Percentiles rank a stretch among this genome's conserved stretches.
These are phyloP conservation scores for Mimumesa dahlbomi DNA, from an alignment of 2,888 invertebrate genomes.

Conservation along the genomic window DNA sequence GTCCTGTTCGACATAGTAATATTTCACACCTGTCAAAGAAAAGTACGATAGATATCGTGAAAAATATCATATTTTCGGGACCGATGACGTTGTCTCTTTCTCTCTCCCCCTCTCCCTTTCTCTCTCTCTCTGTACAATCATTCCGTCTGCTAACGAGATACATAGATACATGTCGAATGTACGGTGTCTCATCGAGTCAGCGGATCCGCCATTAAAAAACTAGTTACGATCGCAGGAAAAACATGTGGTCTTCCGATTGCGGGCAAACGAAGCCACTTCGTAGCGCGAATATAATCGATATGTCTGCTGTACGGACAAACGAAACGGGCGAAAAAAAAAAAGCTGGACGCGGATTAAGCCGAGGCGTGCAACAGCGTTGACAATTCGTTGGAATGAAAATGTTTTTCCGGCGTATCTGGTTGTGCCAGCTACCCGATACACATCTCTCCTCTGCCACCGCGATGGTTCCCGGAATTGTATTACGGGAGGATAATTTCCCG, in stretches of 20 bases:
- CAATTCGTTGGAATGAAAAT: constrained; percentile 39
- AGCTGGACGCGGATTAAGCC: constrained; percentile 44
- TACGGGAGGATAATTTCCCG: background rate
- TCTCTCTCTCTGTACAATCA: constrained; percentile 37
- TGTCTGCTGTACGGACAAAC: constrained; percentile 38
- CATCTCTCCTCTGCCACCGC: background rate
- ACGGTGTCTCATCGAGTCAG: constrained; percentile 26
- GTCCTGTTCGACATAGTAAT: no score
- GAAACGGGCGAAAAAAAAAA: constrained; percentile 53
- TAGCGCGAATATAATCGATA: constrained; percentile 52
- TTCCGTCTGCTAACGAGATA: constrained; percentile 50
- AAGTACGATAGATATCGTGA: background rate
- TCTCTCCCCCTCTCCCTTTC: no score
- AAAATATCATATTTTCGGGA: constrained; percentile 46
- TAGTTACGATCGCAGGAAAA: constrained; percentile 33
- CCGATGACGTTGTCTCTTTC: constrained; percentile 35
- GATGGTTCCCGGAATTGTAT: background rate
- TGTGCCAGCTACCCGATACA: constrained; percentile 32
- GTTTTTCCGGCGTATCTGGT: constrained; percentile 41
- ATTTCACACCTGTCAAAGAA: no score
- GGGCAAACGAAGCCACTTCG: constrained; percentile 50
- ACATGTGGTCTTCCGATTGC: constrained; percentile 29
- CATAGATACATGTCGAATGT: no score
- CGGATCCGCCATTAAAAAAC: constrained; percentile 46
- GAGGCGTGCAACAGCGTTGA: constrained; percentile 33